Evolutionary conservation across 2,113 vertebrate species (phyloP), one percentile per base, ranked within the genome.

Genomic region (Pao palembangensis): DNA sequence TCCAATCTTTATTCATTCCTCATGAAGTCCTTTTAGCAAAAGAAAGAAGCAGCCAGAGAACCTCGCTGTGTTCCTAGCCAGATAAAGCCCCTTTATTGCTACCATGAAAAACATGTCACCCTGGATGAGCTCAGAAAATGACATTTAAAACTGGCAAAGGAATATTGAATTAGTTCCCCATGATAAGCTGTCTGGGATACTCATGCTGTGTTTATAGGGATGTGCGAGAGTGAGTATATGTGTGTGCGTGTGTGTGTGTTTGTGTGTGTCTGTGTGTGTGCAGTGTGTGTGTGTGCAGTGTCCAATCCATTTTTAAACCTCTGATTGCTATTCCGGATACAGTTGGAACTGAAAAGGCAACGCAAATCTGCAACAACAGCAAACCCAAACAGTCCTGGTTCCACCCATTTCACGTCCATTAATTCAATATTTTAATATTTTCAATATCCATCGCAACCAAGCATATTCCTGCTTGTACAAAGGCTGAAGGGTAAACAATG

Each of bases 101-200:
- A 89, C 83, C 75, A 81, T 85, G 89, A 86, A 90, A 89, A 90
- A 85, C 85, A 88, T 80, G 87, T 88, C 86, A 89, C 85, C 90
- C 81, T 73, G 72, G 86, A 90, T 88, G 89, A 89, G 85, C 85
- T 90, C 86, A 88, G 68, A 65, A 74, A 88, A 76, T 91, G 90
- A 90, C 91, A 91, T 92, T 91, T 92, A 88, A 91, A 92, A 87
- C 78, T 82, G 86, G 84, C 85, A 61, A 67, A 75, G 86, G 75
- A 82, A 88, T 85, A 90, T 84, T 88, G 85, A 91, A 91, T 90
- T 90, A 91, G 85, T 91, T 89, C 87, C 88, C 79, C 87, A 64
- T 85, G 84, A 90, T 87, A 84, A 88, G 80, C 81, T 67, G 78
- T 73, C 81, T 75, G 68, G 69, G 82, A 81, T 72, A 69, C 76